Evolutionary conservation across 1,140 invertebrate species (phyloP).

Genomic region (Druon quercuslanigerum): DNA sequence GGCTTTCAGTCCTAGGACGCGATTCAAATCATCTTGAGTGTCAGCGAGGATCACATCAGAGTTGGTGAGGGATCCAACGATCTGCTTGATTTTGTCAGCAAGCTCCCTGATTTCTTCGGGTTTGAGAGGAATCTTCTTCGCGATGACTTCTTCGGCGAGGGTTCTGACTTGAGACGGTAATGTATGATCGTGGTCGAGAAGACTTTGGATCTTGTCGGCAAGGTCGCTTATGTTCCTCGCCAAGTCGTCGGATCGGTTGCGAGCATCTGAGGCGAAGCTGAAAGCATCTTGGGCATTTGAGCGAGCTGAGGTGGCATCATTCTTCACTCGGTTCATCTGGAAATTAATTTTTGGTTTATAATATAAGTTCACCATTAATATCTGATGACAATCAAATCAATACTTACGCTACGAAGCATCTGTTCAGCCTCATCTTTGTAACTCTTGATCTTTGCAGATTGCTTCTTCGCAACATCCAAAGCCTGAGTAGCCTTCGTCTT

Average conservation of each 20-base stretch:
- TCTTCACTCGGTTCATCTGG: conserved; percentile 78
- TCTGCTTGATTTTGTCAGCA: conserved; percentile 89
- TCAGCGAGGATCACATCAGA: conserved; percentile 92
- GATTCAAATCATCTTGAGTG: conserved; percentile 85
- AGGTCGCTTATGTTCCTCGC: conserved; percentile 76
- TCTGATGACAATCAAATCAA: conserved; percentile 9
- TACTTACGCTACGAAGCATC: conserved; percentile 79
- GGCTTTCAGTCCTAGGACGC: conserved; percentile 85
- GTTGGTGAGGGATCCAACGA: conserved; percentile 90
- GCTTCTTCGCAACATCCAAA: conserved; percentile 88
- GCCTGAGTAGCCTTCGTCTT: conserved; percentile 91
- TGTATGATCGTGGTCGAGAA: conserved; percentile 83
- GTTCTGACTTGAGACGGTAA: conserved; percentile 88
- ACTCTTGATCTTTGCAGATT: conserved; percentile 85
- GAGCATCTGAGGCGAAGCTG: conserved; percentile 76
- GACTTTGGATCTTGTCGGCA: conserved; percentile 84
- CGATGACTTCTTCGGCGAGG: conserved; percentile 85
- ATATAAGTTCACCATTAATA: background rate
- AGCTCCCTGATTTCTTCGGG: conserved; percentile 91
- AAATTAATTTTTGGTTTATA: conserved; percentile 41
- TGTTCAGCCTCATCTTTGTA: conserved; percentile 88
- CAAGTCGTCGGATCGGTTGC: conserved; percentile 78
- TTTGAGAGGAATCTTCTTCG: conserved; percentile 81
- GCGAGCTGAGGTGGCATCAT: conserved; percentile 77
- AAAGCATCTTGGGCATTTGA: conserved; percentile 79